These are phyloP conservation scores for Papilio xuthus DNA, from an alignment of 1,140 invertebrate genomes.

Conservation along the genomic window DNA sequence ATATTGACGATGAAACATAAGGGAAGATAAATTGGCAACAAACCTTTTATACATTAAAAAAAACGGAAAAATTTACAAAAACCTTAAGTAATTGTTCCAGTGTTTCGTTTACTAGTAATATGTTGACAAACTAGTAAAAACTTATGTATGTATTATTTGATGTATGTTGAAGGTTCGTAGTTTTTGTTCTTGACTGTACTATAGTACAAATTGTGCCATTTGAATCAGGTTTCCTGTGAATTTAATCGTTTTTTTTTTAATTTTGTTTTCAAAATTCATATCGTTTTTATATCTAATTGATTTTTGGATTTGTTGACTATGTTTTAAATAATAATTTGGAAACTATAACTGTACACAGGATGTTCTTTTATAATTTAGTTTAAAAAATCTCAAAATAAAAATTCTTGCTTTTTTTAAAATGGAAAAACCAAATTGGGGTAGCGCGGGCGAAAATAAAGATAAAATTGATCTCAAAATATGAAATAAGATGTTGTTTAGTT, in stretches of 20 bases:
- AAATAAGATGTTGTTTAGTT: conserved; percentile 69
- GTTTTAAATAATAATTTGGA: background rate
- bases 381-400: conserved; percentile 39
- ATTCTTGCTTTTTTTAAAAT: conserved; percentile 34
- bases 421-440: conserved; percentile 64
- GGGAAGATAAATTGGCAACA: background rate
- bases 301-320: conserved; percentile 21
- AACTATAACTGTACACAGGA: conserved; percentile 1
- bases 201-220: conserved; percentile 43
- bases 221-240: conserved; percentile 33
- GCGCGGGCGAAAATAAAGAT: conserved; percentile 62
- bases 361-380: conserved; percentile 4
- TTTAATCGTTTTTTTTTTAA: conserved; percentile 37
- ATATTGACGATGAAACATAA: background rate
- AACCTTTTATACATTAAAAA: background rate
- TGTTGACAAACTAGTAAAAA: conserved; percentile 6
- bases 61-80: too few relatives aligned
- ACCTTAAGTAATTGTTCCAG: background rate
- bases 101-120: background rate
- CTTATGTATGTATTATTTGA: background rate
- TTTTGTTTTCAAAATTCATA: conserved; percentile 35
- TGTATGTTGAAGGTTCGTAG: background rate
- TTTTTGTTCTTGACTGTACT: conserved; percentile 43
- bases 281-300: conserved; percentile 24
- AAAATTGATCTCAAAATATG: conserved; percentile 76